phyloP scores from a whole-genome alignment of 2,113 vertebrate species.

The Brevimyrus niger region DNA sequence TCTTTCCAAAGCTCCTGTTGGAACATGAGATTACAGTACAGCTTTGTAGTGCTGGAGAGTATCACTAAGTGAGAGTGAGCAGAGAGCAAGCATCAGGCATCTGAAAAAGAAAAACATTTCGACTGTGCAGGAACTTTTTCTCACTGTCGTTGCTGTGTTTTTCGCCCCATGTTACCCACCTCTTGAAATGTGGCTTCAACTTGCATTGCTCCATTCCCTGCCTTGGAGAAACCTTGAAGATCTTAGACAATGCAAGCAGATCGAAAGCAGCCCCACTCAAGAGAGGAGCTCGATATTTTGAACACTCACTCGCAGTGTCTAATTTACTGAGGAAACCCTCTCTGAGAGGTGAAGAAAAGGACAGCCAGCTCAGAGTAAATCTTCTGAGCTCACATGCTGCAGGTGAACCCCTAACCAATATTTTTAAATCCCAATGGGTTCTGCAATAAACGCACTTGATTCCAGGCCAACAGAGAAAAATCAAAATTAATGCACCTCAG shows the following conservation, averaged over 20 bases:
- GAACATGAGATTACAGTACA: conserved; percentile 23
- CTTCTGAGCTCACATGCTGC: conserved; percentile 46
- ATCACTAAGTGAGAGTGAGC: not conserved
- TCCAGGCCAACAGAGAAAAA: conserved; percentile 33
- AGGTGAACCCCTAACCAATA: conserved; percentile 52
- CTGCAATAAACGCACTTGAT: conserved; percentile 36
- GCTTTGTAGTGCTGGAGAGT: conserved; percentile 25
- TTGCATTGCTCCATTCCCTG: conserved; percentile 46
- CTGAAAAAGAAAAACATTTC: conserved; percentile 21
- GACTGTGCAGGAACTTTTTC: not conserved
- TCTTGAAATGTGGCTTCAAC: conserved; percentile 45
- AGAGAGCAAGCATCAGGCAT: not conserved
- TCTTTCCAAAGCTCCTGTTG: conserved; percentile 20
- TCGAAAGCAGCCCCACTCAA: conserved; percentile 7
- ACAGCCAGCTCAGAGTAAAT: conserved; percentile 55
- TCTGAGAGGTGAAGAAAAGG: conserved; percentile 53
- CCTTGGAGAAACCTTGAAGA: conserved; percentile 31
- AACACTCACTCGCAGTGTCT: conserved; percentile 40
- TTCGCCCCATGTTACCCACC: not conserved
- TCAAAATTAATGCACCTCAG: not conserved
- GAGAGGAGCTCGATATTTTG: conserved; percentile 19
- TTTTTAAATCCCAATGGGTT: conserved; percentile 46
- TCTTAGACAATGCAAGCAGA: not conserved
- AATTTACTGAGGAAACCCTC: conserved; percentile 57
- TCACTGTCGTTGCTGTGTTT: not conserved